phyloP scores from a whole-genome alignment of 2,797 vertebrate species.

The Tarsius wallacei region DNA sequence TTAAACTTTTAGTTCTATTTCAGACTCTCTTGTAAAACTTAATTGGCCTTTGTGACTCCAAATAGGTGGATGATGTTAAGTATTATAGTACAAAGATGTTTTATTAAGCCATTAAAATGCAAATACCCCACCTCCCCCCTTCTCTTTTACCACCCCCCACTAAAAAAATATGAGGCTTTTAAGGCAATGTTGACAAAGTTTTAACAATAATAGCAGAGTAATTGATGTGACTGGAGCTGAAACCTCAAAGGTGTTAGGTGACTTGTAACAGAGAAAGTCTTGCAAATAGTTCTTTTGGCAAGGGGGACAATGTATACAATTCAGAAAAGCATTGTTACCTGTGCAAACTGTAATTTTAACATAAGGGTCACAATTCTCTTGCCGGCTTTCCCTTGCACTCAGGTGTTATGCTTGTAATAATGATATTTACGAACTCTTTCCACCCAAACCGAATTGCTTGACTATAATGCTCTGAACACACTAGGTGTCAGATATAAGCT shows the following conservation, averaged over 20 bases:
- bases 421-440: constrained; percentile 85
- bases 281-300: constrained; percentile 85
- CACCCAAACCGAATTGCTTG: constrained; percentile 74
- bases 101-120: constrained; percentile 80
- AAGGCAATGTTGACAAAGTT: constrained; percentile 81
- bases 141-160: neutral
- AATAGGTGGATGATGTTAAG: constrained; percentile 86
- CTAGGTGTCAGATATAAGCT: constrained; percentile 82
- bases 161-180: constrained; percentile 73
- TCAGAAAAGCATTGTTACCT: constrained; percentile 85
- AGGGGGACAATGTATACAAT: constrained; percentile 67
- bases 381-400: constrained; percentile 71
- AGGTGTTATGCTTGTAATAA: constrained; percentile 73
- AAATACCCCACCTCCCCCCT: neutral
- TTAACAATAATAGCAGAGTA: constrained; percentile 83
- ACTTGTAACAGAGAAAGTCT: constrained; percentile 85
- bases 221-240: constrained; percentile 81
- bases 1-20: constrained; percentile 91
- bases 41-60: constrained; percentile 86
- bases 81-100: constrained; percentile 89
- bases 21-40: constrained; percentile 90
- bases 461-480: constrained; percentile 69
- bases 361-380: constrained; percentile 67
- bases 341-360: constrained; percentile 84
- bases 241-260: constrained; percentile 82